Conservation (phyloP, 2,113 vertebrate genomes). For the Tyrannus savana region DNA sequence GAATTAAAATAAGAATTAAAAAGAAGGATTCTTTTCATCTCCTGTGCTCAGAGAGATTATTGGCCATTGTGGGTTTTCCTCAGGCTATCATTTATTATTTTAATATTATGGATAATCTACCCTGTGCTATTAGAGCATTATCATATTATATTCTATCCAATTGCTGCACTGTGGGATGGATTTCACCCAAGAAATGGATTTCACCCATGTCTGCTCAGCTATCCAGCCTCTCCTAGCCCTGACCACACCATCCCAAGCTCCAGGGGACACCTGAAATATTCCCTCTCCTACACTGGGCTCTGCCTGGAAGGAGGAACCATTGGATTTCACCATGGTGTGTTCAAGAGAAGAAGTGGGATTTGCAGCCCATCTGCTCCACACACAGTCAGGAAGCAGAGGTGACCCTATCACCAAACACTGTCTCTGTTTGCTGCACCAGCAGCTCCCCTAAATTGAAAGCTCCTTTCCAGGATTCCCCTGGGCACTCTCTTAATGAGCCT, state of each 20-base stretch:
- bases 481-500: neutral
- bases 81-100: neutral
- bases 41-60: neutral
- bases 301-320: neutral
- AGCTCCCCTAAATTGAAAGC: neutral
- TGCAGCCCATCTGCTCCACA: neutral
- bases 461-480: neutral
- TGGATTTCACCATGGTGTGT: neutral
- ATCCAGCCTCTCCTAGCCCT: neutral
- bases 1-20: neutral
- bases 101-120: neutral
- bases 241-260: neutral
- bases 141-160: neutral
- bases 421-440: neutral
- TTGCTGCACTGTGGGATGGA: neutral
- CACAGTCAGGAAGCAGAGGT: fast-evolving
- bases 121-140: neutral
- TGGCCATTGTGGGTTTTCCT: neutral
- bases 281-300: neutral
- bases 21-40: neutral
- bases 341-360: neutral
- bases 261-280: neutral
- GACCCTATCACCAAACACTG: fast-evolving
- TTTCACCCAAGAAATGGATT: neutral
- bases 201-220: neutral